These are phyloP conservation scores for Nephrotoma appendiculata DNA, from an alignment of 2,888 invertebrate species.

Conservation along the genomic window DNA sequence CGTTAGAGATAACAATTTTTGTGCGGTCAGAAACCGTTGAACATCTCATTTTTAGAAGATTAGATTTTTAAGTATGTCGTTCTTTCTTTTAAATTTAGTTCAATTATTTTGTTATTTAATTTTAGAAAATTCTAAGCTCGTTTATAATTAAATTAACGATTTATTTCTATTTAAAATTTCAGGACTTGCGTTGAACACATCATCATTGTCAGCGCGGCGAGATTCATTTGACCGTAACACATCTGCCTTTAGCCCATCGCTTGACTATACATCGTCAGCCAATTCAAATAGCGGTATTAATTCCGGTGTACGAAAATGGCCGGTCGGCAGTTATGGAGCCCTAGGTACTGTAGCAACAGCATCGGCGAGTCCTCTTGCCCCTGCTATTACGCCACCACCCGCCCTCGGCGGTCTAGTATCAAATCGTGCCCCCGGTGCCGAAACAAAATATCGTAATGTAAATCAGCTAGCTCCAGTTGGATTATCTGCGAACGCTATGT, in stretches of 20 bases:
- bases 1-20: too few relatives aligned
- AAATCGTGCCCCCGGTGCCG: conserved; percentile 75
- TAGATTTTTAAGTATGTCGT: background rate
- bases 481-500: conserved; percentile 42
- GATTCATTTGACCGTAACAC: conserved; percentile 68
- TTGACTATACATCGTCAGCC: conserved; percentile 45
- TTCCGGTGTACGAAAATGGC: conserved; percentile 37
- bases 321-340: conserved; percentile 29
- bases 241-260: conserved; percentile 59
- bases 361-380: conserved; percentile 39
- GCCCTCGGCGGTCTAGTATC: conserved; percentile 49
- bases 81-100: background rate
- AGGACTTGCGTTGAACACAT: conserved; percentile 48
- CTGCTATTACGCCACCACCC: conserved; percentile 44
- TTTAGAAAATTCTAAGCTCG: background rate
- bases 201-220: conserved; percentile 51
- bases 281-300: conserved; percentile 19
- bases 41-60: too few relatives aligned
- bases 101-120: background rate
- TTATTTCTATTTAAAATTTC: conserved; percentile 10
- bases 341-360: conserved; percentile 24
- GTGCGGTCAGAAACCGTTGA: too few relatives aligned
- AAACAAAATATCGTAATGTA: conserved; percentile 65
- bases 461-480: conserved; percentile 28
- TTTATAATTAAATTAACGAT: background rate